A percentile compares a stretch with the other conserved stretches of the same genome.
Evolutionary conservation across 2,113 vertebrate genomes (phyloP).

Genomic region (Panurus biarmicus): DNA sequence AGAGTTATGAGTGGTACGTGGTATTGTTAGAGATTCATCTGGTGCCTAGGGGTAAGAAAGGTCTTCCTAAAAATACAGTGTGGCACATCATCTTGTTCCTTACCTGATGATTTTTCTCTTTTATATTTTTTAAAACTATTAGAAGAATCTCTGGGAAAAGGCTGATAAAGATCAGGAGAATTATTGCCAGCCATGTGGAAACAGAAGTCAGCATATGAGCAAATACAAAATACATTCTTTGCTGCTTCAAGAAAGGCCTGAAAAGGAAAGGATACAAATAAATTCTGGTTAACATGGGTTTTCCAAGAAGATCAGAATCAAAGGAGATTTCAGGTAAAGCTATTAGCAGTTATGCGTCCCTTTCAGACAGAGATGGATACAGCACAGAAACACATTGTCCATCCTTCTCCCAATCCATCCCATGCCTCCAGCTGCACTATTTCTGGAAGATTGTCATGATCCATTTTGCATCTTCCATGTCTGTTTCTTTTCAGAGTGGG

Average conservation of each 20-base stretch:
- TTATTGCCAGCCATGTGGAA: slow-evolving; percentile 90
- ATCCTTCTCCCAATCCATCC: neutral
- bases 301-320: neutral
- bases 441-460: neutral
- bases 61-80: too few species aligned
- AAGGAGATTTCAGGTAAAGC: neutral
- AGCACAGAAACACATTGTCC: neutral
- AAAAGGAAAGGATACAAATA: slow-evolving; percentile 34
- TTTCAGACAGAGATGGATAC: neutral
- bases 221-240: slow-evolving; percentile 96
- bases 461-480: neutral
- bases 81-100: too few species aligned
- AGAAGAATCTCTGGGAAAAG: slow-evolving; percentile 73
- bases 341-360: neutral
- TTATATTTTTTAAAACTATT: too few species aligned
- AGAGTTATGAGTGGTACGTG: too few species aligned
- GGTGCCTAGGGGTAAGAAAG: too few species aligned
- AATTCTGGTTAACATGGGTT: neutral
- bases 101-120: too few species aligned
- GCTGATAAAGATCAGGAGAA: slow-evolving; percentile 90
- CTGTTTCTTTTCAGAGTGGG: neutral
- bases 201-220: slow-evolving; percentile 92
- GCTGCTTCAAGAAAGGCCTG: slow-evolving; percentile 95
- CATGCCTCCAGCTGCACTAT: neutral
- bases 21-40: too few species aligned